Evolutionary conservation across 37 sponge, comb jelly and placozoan genomes (phyloP).

Genomic region (Halichondria panicea): DNA sequence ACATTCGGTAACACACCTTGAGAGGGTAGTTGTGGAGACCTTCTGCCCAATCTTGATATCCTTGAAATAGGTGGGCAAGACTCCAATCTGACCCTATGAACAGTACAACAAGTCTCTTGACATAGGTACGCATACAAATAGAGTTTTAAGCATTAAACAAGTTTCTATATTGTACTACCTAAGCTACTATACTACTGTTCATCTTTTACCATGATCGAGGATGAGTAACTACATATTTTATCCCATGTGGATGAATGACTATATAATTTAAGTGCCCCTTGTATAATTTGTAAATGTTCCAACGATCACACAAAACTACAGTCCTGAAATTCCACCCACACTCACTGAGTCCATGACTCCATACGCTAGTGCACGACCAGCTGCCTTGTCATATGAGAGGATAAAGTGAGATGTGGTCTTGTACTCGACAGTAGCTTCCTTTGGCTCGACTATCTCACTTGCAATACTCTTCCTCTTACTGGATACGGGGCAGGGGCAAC

Average conservation of each 20-base stretch:
- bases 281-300: too few relatives aligned
- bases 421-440: constrained; percentile 37
- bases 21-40: constrained; percentile 8
- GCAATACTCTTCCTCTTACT: too few relatives aligned
- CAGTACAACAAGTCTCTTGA: too few relatives aligned
- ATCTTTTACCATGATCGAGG: not conserved
- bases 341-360: constrained; percentile 56
- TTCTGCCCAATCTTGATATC: constrained; percentile 27
- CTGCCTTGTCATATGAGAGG: constrained; percentile 11
- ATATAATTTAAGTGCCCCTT: too few relatives aligned
- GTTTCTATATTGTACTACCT: not conserved
- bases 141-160: not conserved
- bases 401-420: constrained; percentile 39
- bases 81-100: constrained; percentile 55
- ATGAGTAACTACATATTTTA: too few relatives aligned
- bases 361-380: constrained; percentile 38
- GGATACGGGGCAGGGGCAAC: too few relatives aligned
- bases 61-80: constrained; percentile 8
- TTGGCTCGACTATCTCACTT: too few relatives aligned
- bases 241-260: too few relatives aligned
- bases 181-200: not conserved
- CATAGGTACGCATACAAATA: not conserved
- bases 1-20: constrained; percentile 19
- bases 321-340: too few relatives aligned
- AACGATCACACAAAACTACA: too few relatives aligned